A percentile compares a stretch with the other conserved stretches of the same genome.
Evolutionary conservation across 1,140 invertebrate species (phyloP).

Genomic region (Uloborus diversus): DNA sequence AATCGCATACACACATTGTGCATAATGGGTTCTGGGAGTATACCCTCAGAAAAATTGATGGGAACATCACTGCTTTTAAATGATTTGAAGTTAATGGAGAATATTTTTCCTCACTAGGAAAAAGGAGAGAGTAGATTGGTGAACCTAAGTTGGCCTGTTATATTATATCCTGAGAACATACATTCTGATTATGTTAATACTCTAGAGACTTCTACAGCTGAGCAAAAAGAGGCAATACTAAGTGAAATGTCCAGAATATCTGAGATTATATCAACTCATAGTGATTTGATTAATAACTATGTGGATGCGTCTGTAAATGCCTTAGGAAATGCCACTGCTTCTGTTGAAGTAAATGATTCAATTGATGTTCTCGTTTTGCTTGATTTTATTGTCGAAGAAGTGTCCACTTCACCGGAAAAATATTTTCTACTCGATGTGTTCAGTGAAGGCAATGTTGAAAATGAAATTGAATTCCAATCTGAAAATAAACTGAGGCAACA

Average conservation of each 20-base stretch:
- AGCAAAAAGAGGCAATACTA: not conserved
- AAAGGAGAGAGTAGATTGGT: too few species aligned
- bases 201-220: not conserved
- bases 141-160: slow-evolving; percentile 13
- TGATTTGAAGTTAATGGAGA: too few species aligned
- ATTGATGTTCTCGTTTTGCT: not conserved
- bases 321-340: not conserved
- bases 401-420: not conserved
- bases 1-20: too few species aligned
- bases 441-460: not conserved
- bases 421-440: not conserved
- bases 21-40: too few species aligned
- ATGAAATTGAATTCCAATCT: not conserved
- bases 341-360: slow-evolving; percentile 14
- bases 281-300: slow-evolving; percentile 1
- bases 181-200: slow-evolving; percentile 17
- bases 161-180: slow-evolving; percentile 24
- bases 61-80: too few species aligned
- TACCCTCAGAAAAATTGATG: too few species aligned
- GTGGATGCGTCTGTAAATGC: not conserved
- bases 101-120: too few species aligned
- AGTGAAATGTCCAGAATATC: slow-evolving; percentile 16
- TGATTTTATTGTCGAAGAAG: not conserved
- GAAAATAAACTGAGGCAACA: not conserved
- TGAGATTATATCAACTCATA: not conserved